Conservation (phyloP, 2,888 invertebrate genomes). For the Mythimna vitellina region DNA sequence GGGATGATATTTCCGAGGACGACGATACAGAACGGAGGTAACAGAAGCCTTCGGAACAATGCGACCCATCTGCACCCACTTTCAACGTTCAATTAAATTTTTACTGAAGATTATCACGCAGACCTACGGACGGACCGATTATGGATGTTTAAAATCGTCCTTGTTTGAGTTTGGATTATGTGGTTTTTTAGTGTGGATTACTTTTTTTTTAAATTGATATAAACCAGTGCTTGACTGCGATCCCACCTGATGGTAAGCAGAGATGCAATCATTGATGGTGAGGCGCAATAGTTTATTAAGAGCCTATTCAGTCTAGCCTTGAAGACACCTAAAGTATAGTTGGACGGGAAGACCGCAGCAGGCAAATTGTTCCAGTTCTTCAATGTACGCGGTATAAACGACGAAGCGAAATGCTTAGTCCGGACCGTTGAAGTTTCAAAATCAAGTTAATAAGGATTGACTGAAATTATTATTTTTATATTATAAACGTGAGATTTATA, state of each 20-base stretch:
- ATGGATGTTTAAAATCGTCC: constrained; percentile 57
- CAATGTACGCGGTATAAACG: too few relatives aligned
- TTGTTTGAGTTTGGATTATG: constrained; percentile 47
- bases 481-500: constrained; percentile 1
- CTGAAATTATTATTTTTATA: neutral
- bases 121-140: constrained; percentile 69
- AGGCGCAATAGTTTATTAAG: too few relatives aligned
- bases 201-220: too few relatives aligned
- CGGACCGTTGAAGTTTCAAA: too few relatives aligned
- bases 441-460: constrained; percentile 15
- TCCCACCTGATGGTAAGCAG: too few relatives aligned
- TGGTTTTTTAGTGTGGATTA: constrained; percentile 20
- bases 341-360: too few relatives aligned
- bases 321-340: too few relatives aligned
- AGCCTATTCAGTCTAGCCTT: too few relatives aligned
- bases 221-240: too few relatives aligned
- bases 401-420: too few relatives aligned
- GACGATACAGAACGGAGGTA: constrained; percentile 57
- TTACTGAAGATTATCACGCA: constrained; percentile 90
- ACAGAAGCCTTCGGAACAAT: constrained; percentile 74
- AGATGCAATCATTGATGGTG: too few relatives aligned
- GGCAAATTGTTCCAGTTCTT: too few relatives aligned
- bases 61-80: constrained; percentile 84
- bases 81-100: constrained; percentile 90
- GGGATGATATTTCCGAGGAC: constrained; percentile 75